Evolutionary conservation across 2,888 invertebrate genomes (phyloP), one percentile per base, ranked within the genome.

Genomic region (Drosophila emarginata): DNA sequence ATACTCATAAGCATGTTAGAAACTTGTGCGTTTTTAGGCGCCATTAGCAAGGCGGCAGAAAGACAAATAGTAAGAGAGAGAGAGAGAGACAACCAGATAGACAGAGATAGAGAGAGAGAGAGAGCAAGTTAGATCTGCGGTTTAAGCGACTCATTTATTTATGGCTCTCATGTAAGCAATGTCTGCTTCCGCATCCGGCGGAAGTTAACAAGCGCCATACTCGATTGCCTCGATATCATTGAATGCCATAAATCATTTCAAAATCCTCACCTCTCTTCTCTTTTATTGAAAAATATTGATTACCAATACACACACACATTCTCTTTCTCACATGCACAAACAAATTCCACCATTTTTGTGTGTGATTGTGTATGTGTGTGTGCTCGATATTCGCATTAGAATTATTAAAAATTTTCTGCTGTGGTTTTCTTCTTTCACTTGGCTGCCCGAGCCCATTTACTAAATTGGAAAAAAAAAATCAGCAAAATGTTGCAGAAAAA

Each of bases 401-500:
- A 87, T 76, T 83, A 83, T 83, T 83, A 87, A 84, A 83, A 54
- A 54, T 87, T 74, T 86, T 70, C 71, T 80, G 83, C 83, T 86
- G 80, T 86, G 86, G 86, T 86, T 86, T 82, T 71, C 57, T 28
- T 58, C 79, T 77, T 81, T 83, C 83, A 80, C 75, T 81, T 82
- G 84, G 87, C 83, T 84, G 82, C 79, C 77, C 79, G 85, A 21
- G 70, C 76, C 82, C 82, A 87, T 83, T 83, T 83, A 79, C 87
- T 77, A 83, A 83, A 83, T 83, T 83, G 79, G 77, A 87, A 82
- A 82, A 14, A 63, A 56, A 61, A 64, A 63, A 67, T 9, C 18
- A 18, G 11, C 64, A 76, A 52, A 40, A 32, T 64, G 72, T 67
- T 77, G 67, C 65, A 77, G 64, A 67, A 63, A 32, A 32, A 9